Conservation (phyloP, 1,140 invertebrate genomes). For the Drosophila sp. region DNA sequence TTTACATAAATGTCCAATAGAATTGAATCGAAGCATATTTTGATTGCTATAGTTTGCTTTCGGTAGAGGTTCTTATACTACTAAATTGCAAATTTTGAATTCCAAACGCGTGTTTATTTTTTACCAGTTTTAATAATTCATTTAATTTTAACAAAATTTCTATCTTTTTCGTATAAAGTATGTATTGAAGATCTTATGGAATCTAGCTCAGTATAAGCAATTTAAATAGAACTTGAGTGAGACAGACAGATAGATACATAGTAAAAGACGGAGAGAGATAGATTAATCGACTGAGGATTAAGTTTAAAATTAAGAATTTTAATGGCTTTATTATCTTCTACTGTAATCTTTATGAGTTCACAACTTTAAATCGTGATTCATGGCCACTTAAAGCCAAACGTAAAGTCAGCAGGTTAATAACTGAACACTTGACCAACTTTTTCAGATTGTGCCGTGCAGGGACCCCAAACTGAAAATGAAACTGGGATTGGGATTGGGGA, state of each 20-base stretch:
- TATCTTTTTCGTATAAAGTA: too few species aligned
- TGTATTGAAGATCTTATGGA: too few species aligned
- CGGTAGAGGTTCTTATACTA: too few species aligned
- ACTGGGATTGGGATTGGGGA: neutral
- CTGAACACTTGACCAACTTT: slow-evolving; percentile 1
- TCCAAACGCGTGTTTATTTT: too few species aligned
- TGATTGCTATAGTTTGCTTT: too few species aligned
- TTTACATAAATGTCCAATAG: too few species aligned
- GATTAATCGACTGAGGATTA: neutral
- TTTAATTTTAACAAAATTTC: too few species aligned
- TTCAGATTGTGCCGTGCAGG: neutral
- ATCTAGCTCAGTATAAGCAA: too few species aligned
- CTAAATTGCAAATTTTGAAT: too few species aligned
- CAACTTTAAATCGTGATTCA: neutral
- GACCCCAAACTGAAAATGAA: neutral
- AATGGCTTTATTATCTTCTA: neutral
- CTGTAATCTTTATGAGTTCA: neutral
- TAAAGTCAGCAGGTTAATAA: neutral
- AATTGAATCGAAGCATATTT: too few species aligned
- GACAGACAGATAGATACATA: neutral
- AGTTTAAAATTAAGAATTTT: neutral
- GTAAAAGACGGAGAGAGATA: neutral
- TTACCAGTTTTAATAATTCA: too few species aligned
- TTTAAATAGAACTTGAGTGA: too few species aligned
- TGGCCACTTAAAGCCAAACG: neutral